Percentiles rank a stretch among this genome's conserved stretches.
Conservation (phyloP, 2,797 vertebrate genomes). For the Nannoperca australis region DNA sequence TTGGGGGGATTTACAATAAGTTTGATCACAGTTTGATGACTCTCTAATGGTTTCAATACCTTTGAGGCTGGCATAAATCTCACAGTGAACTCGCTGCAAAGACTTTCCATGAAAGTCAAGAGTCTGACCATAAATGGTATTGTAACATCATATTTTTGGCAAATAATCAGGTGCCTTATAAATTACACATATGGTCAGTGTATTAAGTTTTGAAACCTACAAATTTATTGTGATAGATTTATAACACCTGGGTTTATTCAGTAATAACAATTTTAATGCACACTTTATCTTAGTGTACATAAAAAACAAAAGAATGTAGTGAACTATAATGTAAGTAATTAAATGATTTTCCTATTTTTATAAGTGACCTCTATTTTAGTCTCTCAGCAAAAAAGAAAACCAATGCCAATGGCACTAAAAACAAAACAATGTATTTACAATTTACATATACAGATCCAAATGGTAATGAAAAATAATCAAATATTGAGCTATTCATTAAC, state of each 20-base stretch:
- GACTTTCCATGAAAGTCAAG: conserved; percentile 45
- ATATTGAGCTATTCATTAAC: background rate
- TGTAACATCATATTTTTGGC: conserved; percentile 59
- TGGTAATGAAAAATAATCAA: background rate
- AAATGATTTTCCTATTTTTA: conserved; percentile 8
- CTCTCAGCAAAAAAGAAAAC: background rate
- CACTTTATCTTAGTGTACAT: background rate
- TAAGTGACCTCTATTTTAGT: conserved; percentile 10
- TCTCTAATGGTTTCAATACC: conserved; percentile 54
- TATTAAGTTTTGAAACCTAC: conserved; percentile 38
- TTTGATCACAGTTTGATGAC: conserved; percentile 60
- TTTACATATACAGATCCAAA: conserved; percentile 11
- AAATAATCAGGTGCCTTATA: conserved; percentile 41
- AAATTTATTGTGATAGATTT: conserved; percentile 50
- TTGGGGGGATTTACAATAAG: conserved; percentile 41
- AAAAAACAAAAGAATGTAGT: conserved; percentile 1
- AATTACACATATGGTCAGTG: conserved; percentile 37
- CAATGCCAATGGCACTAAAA: background rate
- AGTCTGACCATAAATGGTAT: conserved; percentile 73
- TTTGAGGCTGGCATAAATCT: conserved; percentile 70
- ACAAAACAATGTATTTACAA: background rate
- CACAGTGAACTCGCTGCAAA: conserved; percentile 35
- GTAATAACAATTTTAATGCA: conserved; percentile 2
- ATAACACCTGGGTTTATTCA: conserved; percentile 37
- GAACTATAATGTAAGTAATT: conserved; percentile 9